Evolutionary conservation across 2,888 invertebrate genomes (phyloP).

Genomic region (Lingula anatina): DNA sequence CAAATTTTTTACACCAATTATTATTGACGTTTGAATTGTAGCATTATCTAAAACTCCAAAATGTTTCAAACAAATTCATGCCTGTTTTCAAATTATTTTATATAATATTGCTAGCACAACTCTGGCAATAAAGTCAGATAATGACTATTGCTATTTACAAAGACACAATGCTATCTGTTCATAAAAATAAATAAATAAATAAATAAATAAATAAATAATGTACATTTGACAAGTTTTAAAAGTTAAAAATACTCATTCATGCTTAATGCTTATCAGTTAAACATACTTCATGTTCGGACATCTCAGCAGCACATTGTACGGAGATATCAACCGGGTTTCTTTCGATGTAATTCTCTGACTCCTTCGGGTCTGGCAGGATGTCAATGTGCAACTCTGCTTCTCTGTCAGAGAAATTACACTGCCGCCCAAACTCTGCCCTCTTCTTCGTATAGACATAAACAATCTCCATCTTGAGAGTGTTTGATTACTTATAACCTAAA

Average conservation of each 20-base stretch:
- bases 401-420: slow-evolving; percentile 52
- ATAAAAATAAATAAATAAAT: no score
- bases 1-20: no score
- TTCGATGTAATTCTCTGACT: slow-evolving; percentile 47
- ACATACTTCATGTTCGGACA: slow-evolving; percentile 53
- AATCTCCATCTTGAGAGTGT: slow-evolving; percentile 49
- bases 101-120: no score
- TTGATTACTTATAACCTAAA: no score
- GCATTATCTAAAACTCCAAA: background rate
- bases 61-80: no score
- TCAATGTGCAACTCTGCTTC: slow-evolving; percentile 53
- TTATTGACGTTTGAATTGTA: background rate
- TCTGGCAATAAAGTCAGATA: no score
- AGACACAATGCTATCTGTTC: no score
- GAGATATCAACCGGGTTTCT: slow-evolving; percentile 50
- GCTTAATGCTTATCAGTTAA: no score
- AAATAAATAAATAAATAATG: no score
- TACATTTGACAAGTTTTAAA: no score
- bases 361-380: slow-evolving; percentile 47
- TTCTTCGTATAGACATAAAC: slow-evolving; percentile 54
- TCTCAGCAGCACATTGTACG: slow-evolving; percentile 52
- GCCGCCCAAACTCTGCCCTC: slow-evolving; percentile 52
- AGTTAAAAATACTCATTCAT: background rate
- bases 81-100: no score
- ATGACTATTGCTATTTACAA: no score